These are phyloP conservation scores for Molothrus aeneus DNA, from an alignment of 2,797 vertebrate species.

Conservation along the genomic window DNA sequence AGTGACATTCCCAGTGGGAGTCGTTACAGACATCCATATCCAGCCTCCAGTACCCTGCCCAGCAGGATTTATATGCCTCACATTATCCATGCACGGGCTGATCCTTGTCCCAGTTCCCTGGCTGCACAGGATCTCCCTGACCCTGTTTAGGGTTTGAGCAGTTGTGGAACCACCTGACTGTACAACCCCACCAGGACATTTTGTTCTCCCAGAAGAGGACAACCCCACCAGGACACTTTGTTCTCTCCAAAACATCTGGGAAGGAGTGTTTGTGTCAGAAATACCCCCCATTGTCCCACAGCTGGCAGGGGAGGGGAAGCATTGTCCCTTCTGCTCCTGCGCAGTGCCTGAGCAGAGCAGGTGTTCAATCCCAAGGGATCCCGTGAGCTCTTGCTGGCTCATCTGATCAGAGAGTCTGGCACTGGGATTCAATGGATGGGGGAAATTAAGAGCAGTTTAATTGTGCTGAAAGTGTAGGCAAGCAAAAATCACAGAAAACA, in stretches of 20 bases:
- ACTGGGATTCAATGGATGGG: not conserved
- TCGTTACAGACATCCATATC: not conserved
- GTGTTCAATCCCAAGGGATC: not conserved
- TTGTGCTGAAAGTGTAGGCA: not conserved
- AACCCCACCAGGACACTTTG: not conserved
- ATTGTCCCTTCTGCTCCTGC: not conserved
- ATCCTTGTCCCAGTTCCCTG: not conserved
- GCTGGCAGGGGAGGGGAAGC: not conserved
- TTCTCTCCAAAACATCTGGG: not conserved
- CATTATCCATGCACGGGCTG: not conserved
- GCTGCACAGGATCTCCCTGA: not conserved
- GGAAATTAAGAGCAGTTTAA: not conserved
- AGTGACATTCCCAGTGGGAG: not conserved
- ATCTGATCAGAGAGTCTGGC: not conserved
- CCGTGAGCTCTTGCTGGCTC: not conserved
- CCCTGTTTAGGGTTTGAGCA: not conserved
- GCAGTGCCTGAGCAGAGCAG: not conserved
- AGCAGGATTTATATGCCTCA: not conserved
- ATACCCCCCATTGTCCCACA: not conserved
- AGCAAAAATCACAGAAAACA: not conserved
- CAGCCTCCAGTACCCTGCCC: not conserved
- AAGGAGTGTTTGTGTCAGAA: rapidly evolving
- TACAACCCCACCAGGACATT: not conserved
- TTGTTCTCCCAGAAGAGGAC: not conserved
- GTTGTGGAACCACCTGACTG: not conserved